Evolutionary conservation across 2,113 vertebrate species (phyloP).

Genomic region (Chrysochloris asiatica): DNA sequence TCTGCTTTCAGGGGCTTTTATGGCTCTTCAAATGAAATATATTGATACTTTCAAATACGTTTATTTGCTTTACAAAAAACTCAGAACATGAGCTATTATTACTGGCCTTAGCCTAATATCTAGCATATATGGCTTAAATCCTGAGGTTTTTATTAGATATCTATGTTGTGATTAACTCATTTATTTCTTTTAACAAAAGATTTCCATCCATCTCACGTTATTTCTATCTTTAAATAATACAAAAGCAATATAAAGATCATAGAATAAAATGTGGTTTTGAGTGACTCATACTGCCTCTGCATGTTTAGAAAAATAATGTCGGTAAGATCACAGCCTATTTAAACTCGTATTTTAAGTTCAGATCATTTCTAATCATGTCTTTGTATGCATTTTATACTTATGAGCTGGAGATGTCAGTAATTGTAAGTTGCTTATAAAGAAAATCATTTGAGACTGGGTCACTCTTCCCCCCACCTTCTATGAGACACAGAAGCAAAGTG

Average conservation of each 20-base stretch:
- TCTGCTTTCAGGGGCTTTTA: slow-evolving; percentile 77
- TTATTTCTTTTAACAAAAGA: slow-evolving; percentile 63
- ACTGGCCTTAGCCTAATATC: slow-evolving; percentile 40
- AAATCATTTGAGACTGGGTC: neutral
- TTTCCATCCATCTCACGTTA: slow-evolving; percentile 51
- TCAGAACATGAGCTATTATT: slow-evolving; percentile 41
- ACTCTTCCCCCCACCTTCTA: neutral
- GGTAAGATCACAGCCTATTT: slow-evolving; percentile 35
- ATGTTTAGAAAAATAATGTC: slow-evolving; percentile 60
- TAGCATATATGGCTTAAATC: neutral
- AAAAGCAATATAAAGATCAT: slow-evolving; percentile 70
- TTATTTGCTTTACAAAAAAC: slow-evolving; percentile 60
- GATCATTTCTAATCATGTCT: slow-evolving; percentile 9
- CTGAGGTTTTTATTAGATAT: slow-evolving; percentile 21
- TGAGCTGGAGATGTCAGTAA: neutral
- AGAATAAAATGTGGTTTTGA: slow-evolving; percentile 65
- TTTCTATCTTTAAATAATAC: slow-evolving; percentile 58
- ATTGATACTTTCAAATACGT: slow-evolving; percentile 58
- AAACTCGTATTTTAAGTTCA: slow-evolving; percentile 46
- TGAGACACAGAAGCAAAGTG: neutral
- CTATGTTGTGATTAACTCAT: slow-evolving; percentile 50
- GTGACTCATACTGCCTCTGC: slow-evolving; percentile 57
- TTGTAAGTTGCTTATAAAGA: slow-evolving; percentile 12
- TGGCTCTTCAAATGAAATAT: slow-evolving; percentile 58
- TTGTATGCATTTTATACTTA: slow-evolving; percentile 35